Evolutionary conservation across 2,113 vertebrate species (phyloP), one percentile per base, ranked within the genome.

Genomic region (Rhabdomys dilectus): DNA sequence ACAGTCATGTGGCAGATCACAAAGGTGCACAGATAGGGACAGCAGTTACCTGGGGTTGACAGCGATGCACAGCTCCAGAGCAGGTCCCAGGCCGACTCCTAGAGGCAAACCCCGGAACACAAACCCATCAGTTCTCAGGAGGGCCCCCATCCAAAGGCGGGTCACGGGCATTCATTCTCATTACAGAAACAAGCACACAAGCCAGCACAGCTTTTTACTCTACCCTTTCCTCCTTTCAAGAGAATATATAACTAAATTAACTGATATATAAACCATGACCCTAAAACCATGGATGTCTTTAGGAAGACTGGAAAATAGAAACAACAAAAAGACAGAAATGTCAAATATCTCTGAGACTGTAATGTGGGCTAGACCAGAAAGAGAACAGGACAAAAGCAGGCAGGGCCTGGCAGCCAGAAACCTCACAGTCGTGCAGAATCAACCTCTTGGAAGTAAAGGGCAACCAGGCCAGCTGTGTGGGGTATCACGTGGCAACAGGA

Each of bases 81-180:
- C 98, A 13, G 99, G 99, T 1, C 99, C 99, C 68, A 99, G 98
- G 95, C 99, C 99, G 75, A 99, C 98, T 92, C 99, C 99, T 99
- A 97, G 4, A 97, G 89, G 95, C 81, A 90, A 94, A 89, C 88
- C 26, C 78, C 95, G 42, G 21, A 78, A 89, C 7, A 76, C 17
- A 48, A 0, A 34, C 84, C 87, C 29, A 73, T 68, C 76, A 78
- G 24, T 62, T 94, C 68, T 64, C 15, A 85, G 92, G 42, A 92
- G 31, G 51, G 36, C 5, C 45, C n/a, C 73, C 1, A 8, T 82
- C 31, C 17, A 89, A 87, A 92, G 77, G 39, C 24, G 45, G 21
- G n/a, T 21, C 42, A 60, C 0, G 76, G 36, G n/a, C 19, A 22
- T 5, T 58, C 60, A 60, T 5, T 26, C 3, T 60, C 45, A 36